Conservation (phyloP, 2,797 vertebrate genomes). For the Rallus crepitans region DNA sequence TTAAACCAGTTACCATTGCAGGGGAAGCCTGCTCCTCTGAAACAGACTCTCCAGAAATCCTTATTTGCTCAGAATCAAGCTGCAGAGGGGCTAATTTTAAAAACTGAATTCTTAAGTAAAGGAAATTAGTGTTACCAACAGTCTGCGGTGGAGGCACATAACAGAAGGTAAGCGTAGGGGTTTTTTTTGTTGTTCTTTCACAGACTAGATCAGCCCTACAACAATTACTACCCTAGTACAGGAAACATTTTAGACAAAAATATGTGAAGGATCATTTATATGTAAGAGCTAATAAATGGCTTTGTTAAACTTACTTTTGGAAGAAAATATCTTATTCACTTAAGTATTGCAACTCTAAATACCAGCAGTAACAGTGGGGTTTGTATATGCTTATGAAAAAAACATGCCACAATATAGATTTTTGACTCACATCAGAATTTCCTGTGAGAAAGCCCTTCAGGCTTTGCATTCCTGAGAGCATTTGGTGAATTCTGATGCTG, state of each 20-base stretch:
- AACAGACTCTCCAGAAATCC: not conserved
- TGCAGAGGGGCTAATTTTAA: not conserved
- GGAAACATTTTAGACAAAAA: not conserved
- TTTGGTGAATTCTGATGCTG: not conserved
- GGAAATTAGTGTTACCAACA: not conserved
- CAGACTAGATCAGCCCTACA: not conserved
- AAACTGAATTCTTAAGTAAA: not conserved
- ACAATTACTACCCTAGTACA: not conserved
- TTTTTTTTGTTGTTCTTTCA: not conserved
- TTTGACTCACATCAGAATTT: not conserved
- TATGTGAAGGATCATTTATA: not conserved
- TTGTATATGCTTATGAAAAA: not conserved
- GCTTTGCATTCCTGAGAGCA: not conserved
- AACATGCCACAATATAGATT: not conserved
- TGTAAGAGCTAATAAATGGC: not conserved
- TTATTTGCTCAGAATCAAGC: not conserved
- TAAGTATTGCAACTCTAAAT: not conserved
- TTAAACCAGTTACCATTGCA: not conserved
- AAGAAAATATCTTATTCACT: not conserved
- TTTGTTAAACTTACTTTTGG: not conserved
- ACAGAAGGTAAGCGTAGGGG: not conserved
- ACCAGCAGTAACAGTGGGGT: not conserved
- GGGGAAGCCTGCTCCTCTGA: not conserved
- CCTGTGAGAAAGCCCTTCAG: not conserved
- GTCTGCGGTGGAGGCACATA: not conserved